Evolutionary conservation across 2,797 vertebrate species (phyloP).

Genomic region (Neostethus bicornis): DNA sequence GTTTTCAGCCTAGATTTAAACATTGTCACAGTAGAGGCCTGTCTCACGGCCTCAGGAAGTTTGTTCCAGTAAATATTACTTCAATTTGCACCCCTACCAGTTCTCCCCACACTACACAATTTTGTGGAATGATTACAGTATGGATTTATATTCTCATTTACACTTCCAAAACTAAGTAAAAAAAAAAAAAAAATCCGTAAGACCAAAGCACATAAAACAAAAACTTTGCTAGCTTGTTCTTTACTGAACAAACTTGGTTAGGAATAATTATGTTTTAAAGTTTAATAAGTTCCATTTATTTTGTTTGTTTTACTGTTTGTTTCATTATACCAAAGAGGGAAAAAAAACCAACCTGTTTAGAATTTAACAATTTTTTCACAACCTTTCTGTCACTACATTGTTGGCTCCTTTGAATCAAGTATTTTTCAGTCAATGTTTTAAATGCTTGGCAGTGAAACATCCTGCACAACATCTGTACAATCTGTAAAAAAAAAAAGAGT

Average conservation of each 20-base stretch:
- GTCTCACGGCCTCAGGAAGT: too few relatives aligned
- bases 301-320: slow-evolving; percentile 35
- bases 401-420: slow-evolving; percentile 69
- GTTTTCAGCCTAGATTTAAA: too few relatives aligned
- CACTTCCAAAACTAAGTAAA: not conserved
- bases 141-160: not conserved
- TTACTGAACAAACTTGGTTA: too few relatives aligned
- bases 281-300: not conserved
- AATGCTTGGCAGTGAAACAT: slow-evolving; percentile 58
- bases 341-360: slow-evolving; percentile 59
- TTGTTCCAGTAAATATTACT: too few relatives aligned
- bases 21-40: too few relatives aligned
- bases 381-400: slow-evolving; percentile 56
- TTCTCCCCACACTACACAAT: not conserved
- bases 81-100: not conserved
- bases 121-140: not conserved
- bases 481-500: slow-evolving; percentile 52
- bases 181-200: not conserved
- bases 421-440: slow-evolving; percentile 75
- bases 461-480: slow-evolving; percentile 58
- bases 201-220: not conserved
- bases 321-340: slow-evolving; percentile 43
- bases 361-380: slow-evolving; percentile 62
- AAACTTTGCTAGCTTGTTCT: too few relatives aligned
- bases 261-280: too few relatives aligned